These are phyloP conservation scores for Danaus plexippus DNA, from an alignment of 1,140 invertebrate genomes.

Conservation along the genomic window DNA sequence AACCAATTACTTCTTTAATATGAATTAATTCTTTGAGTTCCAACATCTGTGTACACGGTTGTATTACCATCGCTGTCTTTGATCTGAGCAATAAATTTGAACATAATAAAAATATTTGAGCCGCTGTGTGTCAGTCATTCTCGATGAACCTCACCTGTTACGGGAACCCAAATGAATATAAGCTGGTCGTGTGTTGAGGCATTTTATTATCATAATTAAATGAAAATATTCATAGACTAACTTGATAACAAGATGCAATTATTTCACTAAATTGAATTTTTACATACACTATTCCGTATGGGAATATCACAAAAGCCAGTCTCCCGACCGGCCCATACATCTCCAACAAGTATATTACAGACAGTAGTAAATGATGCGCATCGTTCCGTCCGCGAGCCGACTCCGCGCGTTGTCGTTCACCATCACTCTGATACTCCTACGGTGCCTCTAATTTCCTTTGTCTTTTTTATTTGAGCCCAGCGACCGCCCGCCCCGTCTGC, in stretches of 20 bases:
- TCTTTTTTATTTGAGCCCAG: no score
- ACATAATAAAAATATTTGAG: slow-evolving; percentile 5
- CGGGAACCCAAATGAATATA: no score
- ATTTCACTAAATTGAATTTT: slow-evolving; percentile 36
- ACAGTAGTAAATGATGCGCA: slow-evolving; percentile 32
- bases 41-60: not conserved
- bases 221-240: slow-evolving; percentile 45
- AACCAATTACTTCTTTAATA: slow-evolving; percentile 4
- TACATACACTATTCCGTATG: slow-evolving; percentile 38
- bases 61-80: slow-evolving; percentile 9
- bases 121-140: no score
- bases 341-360: slow-evolving; percentile 27
- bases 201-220: slow-evolving; percentile 55
- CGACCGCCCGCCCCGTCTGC: no score
- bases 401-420: no score
- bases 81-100: slow-evolving; percentile 4
- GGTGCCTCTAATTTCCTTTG: no score
- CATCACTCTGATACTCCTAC: no score
- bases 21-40: slow-evolving; percentile 4
- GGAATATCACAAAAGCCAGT: slow-evolving; percentile 53
- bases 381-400: no score
- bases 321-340: slow-evolving; percentile 31
- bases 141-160: no score
- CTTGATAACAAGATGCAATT: slow-evolving; percentile 45
- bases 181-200: slow-evolving; percentile 33